Percentiles rank a stretch among this genome's conserved stretches.
phyloP scores from a whole-genome alignment of 2,113 vertebrate species.

The Fregetta grallaria region DNA sequence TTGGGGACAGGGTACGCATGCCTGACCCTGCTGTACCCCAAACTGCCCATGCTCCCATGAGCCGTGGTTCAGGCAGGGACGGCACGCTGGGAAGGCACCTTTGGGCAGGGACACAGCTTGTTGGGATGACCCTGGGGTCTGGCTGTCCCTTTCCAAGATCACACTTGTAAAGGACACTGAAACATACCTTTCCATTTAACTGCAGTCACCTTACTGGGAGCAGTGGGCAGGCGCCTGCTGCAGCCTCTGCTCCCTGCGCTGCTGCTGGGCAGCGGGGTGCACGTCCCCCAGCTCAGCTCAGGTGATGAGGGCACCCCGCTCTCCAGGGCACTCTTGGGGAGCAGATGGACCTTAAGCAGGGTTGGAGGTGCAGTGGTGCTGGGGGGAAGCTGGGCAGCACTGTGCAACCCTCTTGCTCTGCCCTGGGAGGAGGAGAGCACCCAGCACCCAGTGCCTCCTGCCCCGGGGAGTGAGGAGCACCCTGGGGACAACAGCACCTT shows the following conservation, averaged over 20 bases:
- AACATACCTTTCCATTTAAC: background rate
- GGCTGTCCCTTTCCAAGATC: background rate
- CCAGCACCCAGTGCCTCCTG: background rate
- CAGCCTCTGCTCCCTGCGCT: background rate
- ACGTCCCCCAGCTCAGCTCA: accelerated
- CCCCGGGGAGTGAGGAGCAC: accelerated
- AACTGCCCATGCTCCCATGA: accelerated
- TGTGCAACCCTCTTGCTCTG: too few species aligned
- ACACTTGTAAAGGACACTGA: accelerated
- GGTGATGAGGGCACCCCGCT: background rate
- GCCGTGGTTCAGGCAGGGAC: background rate
- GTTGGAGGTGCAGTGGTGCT: accelerated
- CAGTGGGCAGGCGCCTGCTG: background rate
- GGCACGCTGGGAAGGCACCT: accelerated
- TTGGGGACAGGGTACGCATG: accelerated
- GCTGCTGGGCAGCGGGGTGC: background rate
- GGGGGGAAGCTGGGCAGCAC: background rate
- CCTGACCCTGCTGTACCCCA: background rate
- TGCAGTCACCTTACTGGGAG: background rate
- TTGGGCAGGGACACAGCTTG: background rate
- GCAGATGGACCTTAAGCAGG: background rate
- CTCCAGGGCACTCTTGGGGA: accelerated
- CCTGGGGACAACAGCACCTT: background rate
- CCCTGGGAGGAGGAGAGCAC: background rate
- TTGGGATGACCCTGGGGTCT: accelerated